Evolutionary conservation across 2,797 vertebrate species (phyloP).

Genomic region (Hybognathus amarus): DNA sequence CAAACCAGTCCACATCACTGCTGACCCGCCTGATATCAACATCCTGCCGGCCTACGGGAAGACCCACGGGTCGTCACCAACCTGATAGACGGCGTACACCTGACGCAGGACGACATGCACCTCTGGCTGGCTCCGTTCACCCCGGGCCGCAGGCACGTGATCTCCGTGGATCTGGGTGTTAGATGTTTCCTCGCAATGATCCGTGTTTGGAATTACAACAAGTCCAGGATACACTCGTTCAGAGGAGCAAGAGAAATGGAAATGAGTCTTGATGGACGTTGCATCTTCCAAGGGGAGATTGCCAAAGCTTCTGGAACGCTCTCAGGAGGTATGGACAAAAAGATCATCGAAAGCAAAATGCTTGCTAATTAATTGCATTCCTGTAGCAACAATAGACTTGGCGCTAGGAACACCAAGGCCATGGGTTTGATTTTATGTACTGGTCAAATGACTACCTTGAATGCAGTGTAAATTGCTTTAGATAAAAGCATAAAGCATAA

Average conservation of each 20-base stretch:
- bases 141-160: slow-evolving; percentile 80
- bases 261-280: slow-evolving; percentile 85
- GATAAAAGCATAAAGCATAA: too few species aligned
- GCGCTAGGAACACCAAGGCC: background rate
- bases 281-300: slow-evolving; percentile 95
- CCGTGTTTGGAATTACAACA: slow-evolving; percentile 98
- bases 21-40: slow-evolving; percentile 92
- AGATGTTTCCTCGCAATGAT: slow-evolving; percentile 90
- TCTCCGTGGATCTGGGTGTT: slow-evolving; percentile 85
- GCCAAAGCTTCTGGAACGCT: slow-evolving; percentile 94
- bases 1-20: slow-evolving; percentile 77
- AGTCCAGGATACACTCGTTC: slow-evolving; percentile 97
- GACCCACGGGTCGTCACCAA: slow-evolving; percentile 89
- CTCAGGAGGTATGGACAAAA: slow-evolving; percentile 84
- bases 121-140: slow-evolving; percentile 97
- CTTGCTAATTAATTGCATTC: background rate
- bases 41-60: slow-evolving; percentile 88
- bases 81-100: slow-evolving; percentile 88
- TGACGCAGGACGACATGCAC: slow-evolving; percentile 98
- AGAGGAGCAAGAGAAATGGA: slow-evolving; percentile 89
- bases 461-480: too few species aligned
- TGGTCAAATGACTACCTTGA: background rate
- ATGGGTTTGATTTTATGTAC: background rate
- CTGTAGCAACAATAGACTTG: background rate
- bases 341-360: background rate